Evolutionary conservation across 2,888 invertebrate species (phyloP).

Genomic region (Trissoscelio sp.): DNA sequence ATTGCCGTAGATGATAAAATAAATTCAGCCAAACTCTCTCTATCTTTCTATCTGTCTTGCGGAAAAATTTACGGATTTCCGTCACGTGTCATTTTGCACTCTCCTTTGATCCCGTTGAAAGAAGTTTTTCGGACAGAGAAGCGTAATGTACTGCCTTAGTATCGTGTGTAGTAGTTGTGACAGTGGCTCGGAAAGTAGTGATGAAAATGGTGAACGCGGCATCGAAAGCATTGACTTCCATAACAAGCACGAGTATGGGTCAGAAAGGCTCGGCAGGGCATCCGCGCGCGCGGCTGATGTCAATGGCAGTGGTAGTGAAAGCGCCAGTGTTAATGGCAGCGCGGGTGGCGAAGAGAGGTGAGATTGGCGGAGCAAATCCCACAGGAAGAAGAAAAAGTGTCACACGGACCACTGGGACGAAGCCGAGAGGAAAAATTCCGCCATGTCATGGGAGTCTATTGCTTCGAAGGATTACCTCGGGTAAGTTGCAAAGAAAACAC

Average conservation of each 20-base stretch:
- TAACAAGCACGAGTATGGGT: slow-evolving; percentile 48
- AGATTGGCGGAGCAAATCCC: slow-evolving; percentile 72
- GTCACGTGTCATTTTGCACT: slow-evolving; percentile 6
- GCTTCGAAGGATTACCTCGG: slow-evolving; percentile 92
- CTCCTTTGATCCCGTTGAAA: neutral
- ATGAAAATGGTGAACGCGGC: slow-evolving; percentile 58
- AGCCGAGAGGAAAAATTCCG: slow-evolving; percentile 75
- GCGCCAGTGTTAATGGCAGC: slow-evolving; percentile 73
- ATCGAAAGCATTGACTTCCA: slow-evolving; percentile 61
- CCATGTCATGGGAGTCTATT: slow-evolving; percentile 94
- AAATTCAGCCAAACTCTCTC: too few relatives aligned
- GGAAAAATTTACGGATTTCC: neutral
- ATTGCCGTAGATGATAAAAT: slow-evolving; percentile 22
- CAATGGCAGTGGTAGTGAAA: slow-evolving; percentile 63
- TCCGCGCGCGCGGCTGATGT: slow-evolving; percentile 25
- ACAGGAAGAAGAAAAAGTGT: slow-evolving; percentile 57
- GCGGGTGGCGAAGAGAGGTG: slow-evolving; percentile 75
- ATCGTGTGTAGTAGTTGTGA: slow-evolving; percentile 73
- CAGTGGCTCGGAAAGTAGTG: slow-evolving; percentile 64
- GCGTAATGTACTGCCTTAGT: slow-evolving; percentile 76
- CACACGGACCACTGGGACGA: slow-evolving; percentile 62
- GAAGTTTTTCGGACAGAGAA: neutral
- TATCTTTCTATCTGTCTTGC: too few relatives aligned
- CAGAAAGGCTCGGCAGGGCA: slow-evolving; percentile 41
- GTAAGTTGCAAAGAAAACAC: slow-evolving; percentile 83